Conservation (phyloP, 2,797 vertebrate genomes). For the Urophycis tenuis region DNA sequence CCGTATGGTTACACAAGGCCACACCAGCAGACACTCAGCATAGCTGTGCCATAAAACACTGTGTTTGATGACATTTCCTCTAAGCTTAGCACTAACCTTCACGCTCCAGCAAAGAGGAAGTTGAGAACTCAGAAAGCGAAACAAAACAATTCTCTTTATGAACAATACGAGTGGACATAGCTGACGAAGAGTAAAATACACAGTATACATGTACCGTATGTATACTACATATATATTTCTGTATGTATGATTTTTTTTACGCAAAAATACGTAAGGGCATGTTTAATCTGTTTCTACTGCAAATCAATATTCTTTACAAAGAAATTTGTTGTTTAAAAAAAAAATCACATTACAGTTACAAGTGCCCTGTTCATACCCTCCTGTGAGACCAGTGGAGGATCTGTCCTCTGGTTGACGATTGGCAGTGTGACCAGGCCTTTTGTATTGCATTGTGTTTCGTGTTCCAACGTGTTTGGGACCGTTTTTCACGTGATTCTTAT, state of each 20-base stretch:
- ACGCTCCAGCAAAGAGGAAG: conserved; percentile 64
- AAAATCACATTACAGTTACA: no score
- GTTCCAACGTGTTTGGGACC: no score
- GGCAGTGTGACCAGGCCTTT: no score
- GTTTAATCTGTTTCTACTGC: not conserved
- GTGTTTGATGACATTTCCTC: not conserved
- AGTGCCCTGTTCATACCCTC: no score
- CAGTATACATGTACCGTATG: no score
- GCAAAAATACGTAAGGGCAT: not conserved
- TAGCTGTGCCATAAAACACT: not conserved
- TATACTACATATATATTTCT: not conserved
- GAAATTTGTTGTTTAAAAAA: not conserved
- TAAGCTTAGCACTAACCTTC: conserved; percentile 62
- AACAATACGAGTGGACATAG: not conserved
- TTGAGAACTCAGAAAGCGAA: conserved; percentile 55
- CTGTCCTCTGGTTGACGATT: no score
- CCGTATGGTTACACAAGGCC: conserved; percentile 44
- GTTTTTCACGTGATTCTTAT: no score
- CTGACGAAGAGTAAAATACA: not conserved
- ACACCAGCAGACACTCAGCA: conserved; percentile 12
- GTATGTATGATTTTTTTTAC: not conserved
- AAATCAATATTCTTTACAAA: not conserved
- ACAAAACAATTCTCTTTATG: conserved; percentile 42
- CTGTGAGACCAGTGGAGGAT: no score
- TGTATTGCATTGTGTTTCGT: no score